These are phyloP conservation scores for Conger conger DNA, from an alignment of 2,113 vertebrate species.

Conservation along the genomic window DNA sequence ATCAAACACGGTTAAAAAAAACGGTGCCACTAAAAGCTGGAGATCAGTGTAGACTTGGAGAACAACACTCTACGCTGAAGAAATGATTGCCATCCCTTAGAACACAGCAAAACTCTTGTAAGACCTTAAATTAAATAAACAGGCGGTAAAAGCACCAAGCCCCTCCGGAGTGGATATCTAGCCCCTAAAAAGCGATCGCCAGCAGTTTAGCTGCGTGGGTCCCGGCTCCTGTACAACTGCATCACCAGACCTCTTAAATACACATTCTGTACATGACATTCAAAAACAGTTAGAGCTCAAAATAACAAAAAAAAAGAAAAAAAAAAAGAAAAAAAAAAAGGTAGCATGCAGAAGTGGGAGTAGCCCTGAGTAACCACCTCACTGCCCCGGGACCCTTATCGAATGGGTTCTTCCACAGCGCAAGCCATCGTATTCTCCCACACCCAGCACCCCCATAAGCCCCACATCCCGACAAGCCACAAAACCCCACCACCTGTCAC, in stretches of 20 bases:
- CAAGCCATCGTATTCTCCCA: slow-evolving; percentile 25
- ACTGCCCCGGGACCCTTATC: slow-evolving; percentile 5
- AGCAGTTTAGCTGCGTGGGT: slow-evolving; percentile 39
- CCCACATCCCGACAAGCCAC: slow-evolving; percentile 65
- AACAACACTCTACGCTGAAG: not conserved
- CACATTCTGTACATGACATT: slow-evolving; percentile 36
- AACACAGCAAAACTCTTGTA: not conserved
- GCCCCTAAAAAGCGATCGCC: slow-evolving; percentile 23
- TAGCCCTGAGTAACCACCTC: slow-evolving; percentile 50
- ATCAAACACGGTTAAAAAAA: not conserved
- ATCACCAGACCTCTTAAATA: slow-evolving; percentile 26
- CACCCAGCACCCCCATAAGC: slow-evolving; percentile 49
- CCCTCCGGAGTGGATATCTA: not conserved
- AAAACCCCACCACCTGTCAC: slow-evolving; percentile 57
- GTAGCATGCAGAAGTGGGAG: slow-evolving; percentile 51
- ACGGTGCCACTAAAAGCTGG: not conserved
- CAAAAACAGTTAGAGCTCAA: not conserved
- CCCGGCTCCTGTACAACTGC: slow-evolving; percentile 42
- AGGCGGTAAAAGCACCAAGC: not conserved
- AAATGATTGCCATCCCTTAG: not conserved
- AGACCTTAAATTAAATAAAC: not conserved
- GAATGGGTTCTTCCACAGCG: not conserved
- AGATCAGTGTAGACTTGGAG: not conserved
- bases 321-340: slow-evolving; percentile 23
- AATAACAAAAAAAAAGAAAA: not conserved